Evolutionary conservation across 2,113 vertebrate species (phyloP), one percentile per base, ranked within the genome.

Genomic region (Pyrgilauda ruficollis): DNA sequence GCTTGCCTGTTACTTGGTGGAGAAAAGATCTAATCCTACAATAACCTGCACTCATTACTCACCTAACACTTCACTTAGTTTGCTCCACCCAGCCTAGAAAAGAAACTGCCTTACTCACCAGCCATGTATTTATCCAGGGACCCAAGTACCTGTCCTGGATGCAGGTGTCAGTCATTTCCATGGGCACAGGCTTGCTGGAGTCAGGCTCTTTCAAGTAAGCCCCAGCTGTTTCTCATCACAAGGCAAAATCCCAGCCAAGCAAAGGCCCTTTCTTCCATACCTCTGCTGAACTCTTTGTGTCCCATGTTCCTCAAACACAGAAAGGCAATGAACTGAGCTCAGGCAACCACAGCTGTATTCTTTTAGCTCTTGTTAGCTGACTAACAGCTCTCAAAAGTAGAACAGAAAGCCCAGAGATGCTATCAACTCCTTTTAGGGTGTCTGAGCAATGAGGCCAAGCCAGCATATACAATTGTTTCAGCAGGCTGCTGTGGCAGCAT

Each of bases 221-320:
- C 81, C 82, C 95, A 97, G 90, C 87, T 96, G 95, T 80, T 96
- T 96, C 90, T 93, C 93, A 93, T 94, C 79, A 93, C 39, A 82
- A 83, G 50, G 33, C 6, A 5, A 93, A 91, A 80, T 88, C 75
- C 82, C 66, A 88, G 85, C 84, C 90, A 85, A 94, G 84, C 67
- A 94, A 96, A 88, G 72, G 68, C 75, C 47, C 53, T 77, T 94
- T 96, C 90, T 92, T 90, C 79, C 55, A 47, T 73, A 63, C 67
- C n/a, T 90, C 88, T 1, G 3, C 68, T 50, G 64, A 96, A 93
- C 84, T 62, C 63, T 93, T 91, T 93, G 74, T n/a, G 61, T 83
- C 79, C 84, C 55, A 85, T 1, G 7, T 44, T 93, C 50, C 87
- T 93, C 75, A 90, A 66, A 59, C 52, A 59, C 0, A 1, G 63